These are phyloP conservation scores for Crenuchus spilurus DNA, from an alignment of 2,797 vertebrate genomes.

Conservation along the genomic window DNA sequence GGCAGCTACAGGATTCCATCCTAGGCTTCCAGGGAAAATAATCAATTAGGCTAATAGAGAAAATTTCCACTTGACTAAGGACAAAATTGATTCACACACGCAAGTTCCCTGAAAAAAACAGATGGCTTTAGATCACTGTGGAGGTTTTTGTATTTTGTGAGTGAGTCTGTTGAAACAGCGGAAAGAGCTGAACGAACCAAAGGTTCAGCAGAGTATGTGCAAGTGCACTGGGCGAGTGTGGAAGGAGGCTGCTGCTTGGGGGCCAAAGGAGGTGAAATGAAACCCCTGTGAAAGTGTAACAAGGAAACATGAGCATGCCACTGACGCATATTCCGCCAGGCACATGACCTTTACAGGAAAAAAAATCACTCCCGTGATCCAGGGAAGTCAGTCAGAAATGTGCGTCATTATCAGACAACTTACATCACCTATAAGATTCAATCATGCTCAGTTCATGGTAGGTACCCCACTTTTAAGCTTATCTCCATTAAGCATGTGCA, in stretches of 20 bases:
- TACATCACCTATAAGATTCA: conserved; percentile 52
- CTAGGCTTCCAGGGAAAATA: conserved; percentile 53
- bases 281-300: conserved; percentile 64
- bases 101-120: conserved; percentile 40
- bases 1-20: conserved; percentile 44
- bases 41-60: conserved; percentile 55
- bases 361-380: conserved; percentile 57
- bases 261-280: conserved; percentile 52
- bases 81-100: conserved; percentile 50
- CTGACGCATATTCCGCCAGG: conserved; percentile 68
- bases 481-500: no score
- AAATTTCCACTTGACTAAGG: conserved; percentile 58
- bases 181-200: conserved; percentile 45
- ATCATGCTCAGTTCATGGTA: conserved; percentile 46
- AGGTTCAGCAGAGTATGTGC: conserved; percentile 51
- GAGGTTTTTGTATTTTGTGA: conserved; percentile 1
- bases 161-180: conserved; percentile 54
- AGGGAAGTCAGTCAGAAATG: conserved; percentile 62
- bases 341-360: conserved; percentile 68
- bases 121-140: conserved; percentile 33
- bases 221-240: conserved; percentile 13
- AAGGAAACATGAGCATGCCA: conserved; percentile 62
- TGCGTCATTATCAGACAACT: conserved; percentile 64
- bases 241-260: conserved; percentile 36
- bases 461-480: no score